Percentiles rank a stretch among this genome's conserved stretches.
These are phyloP conservation scores for Apodemia zela DNA, from an alignment of 2,888 invertebrate genomes.

Conservation along the genomic window DNA sequence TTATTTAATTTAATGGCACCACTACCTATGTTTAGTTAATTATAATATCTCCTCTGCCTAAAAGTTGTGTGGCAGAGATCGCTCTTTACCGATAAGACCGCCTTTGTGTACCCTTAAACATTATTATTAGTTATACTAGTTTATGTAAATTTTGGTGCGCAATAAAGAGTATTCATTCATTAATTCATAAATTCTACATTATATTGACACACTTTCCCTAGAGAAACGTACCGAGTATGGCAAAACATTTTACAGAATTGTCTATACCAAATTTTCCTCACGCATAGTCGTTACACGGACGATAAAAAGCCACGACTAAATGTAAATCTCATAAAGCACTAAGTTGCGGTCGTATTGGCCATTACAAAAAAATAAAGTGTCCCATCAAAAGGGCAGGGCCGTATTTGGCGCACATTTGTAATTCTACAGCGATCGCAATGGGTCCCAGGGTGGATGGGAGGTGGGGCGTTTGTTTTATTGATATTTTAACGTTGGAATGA, in stretches of 20 bases:
- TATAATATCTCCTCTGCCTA: too few relatives aligned
- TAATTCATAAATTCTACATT: too few relatives aligned
- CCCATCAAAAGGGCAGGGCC: constrained; percentile 65
- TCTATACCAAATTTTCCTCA: constrained; percentile 39
- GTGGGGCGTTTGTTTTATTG: constrained; percentile 69
- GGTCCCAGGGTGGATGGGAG: constrained; percentile 41
- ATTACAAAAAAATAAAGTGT: constrained; percentile 70
- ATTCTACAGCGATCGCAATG: constrained; percentile 55
- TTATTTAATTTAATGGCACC: too few relatives aligned
- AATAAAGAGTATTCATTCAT: too few relatives aligned
- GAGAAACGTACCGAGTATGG: constrained; percentile 26
- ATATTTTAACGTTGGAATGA: constrained; percentile 77
- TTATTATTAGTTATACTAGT: too few relatives aligned
- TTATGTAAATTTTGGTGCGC: too few relatives aligned
- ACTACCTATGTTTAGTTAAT: too few relatives aligned
- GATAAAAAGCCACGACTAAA: constrained; percentile 68
- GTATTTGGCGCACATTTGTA: constrained; percentile 60
- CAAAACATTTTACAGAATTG: constrained; percentile 11
- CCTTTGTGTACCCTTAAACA: too few relatives aligned
- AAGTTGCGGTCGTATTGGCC: constrained; percentile 50
- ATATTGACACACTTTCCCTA: constrained; percentile 8
- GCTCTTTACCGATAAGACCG: too few relatives aligned
- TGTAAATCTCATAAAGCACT: constrained; percentile 61
- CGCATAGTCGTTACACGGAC: constrained; percentile 46
- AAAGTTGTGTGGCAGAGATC: too few relatives aligned